Conservation (phyloP, 2,797 vertebrate species). For the Phrynocephalus guinanensis region DNA sequence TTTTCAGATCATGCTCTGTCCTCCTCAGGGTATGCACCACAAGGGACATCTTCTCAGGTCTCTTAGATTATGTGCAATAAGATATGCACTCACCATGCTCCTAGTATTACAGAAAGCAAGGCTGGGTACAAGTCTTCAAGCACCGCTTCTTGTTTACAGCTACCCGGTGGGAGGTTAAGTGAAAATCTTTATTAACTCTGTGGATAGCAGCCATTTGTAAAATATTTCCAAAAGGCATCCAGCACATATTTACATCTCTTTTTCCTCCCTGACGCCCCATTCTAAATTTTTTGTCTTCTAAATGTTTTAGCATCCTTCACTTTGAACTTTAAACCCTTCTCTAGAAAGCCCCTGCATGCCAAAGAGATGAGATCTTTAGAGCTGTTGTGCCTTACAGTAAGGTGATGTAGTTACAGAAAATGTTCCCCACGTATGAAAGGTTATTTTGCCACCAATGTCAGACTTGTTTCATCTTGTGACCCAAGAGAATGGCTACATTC, state of each 20-base stretch:
- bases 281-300: slow-evolving; percentile 45
- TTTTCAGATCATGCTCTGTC: background rate
- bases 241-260: slow-evolving; percentile 58
- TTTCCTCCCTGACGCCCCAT: slow-evolving; percentile 27
- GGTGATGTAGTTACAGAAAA: slow-evolving; percentile 61
- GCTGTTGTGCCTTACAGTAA: slow-evolving; percentile 50
- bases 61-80: background rate
- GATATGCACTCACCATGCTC: background rate
- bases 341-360: slow-evolving; percentile 46
- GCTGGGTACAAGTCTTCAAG: background rate
- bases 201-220: slow-evolving; percentile 65
- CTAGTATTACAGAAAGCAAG: background rate
- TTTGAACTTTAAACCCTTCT: slow-evolving; percentile 70
- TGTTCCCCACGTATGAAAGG: slow-evolving; percentile 59
- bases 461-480: slow-evolving; percentile 34
- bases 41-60: background rate
- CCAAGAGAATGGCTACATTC: slow-evolving; percentile 47
- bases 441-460: slow-evolving; percentile 67
- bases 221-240: slow-evolving; percentile 61
- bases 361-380: slow-evolving; percentile 69
- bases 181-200: slow-evolving; percentile 62
- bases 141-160: slow-evolving; percentile 60
- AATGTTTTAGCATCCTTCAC: slow-evolving; percentile 60
- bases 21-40: background rate
- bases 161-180: slow-evolving; percentile 52